These are phyloP conservation scores for Camponotus floridanus DNA, from an alignment of 1,140 invertebrate species.

Conservation along the genomic window DNA sequence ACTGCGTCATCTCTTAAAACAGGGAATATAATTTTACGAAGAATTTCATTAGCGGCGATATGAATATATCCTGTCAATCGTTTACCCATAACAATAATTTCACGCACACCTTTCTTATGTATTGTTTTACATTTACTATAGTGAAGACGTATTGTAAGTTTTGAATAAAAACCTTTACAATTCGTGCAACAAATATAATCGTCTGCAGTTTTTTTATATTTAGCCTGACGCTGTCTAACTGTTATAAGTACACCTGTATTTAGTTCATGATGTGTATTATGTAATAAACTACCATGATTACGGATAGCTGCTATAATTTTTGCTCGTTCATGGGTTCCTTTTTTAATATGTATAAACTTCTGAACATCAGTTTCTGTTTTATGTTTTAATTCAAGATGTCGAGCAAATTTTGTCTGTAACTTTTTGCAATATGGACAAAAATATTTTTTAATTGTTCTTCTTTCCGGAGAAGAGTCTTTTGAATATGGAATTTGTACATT, in stretches of 20 bases:
- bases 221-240: background rate
- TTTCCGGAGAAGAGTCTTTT: background rate
- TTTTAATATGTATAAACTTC: slow-evolving; percentile 13
- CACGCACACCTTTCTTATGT: background rate
- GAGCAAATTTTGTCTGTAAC: slow-evolving; percentile 2
- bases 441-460: background rate
- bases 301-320: background rate
- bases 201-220: slow-evolving; percentile 16
- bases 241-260: background rate
- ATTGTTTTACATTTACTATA: background rate
- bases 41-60: background rate
- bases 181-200: slow-evolving; percentile 36
- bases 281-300: background rate
- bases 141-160: slow-evolving; percentile 6
- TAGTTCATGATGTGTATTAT: background rate
- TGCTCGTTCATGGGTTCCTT: background rate
- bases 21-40: background rate
- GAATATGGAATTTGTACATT: background rate
- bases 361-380: background rate
- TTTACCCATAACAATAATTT: background rate
- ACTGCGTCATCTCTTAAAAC: slow-evolving; percentile 3
- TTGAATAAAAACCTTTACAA: slow-evolving; percentile 31
- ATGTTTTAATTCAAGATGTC: slow-evolving; percentile 2
- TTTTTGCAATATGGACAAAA: slow-evolving; percentile 2
- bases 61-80: background rate